These are phyloP conservation scores for Tyto alba DNA, from an alignment of 2,113 vertebrate species.

Conservation along the genomic window DNA sequence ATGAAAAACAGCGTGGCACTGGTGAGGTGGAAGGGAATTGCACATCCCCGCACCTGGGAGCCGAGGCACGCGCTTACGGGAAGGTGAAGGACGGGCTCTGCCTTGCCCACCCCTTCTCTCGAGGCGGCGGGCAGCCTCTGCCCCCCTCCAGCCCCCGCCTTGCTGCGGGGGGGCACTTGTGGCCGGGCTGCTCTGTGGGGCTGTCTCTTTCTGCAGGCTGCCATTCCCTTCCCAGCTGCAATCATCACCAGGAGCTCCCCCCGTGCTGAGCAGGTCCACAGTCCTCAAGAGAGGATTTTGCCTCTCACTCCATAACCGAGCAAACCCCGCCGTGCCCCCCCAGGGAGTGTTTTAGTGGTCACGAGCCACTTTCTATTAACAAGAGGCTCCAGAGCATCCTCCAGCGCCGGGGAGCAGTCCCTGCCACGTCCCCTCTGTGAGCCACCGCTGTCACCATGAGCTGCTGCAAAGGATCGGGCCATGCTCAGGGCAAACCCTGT, in stretches of 20 bases:
- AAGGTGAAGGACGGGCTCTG: background rate
- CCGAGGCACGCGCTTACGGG: background rate
- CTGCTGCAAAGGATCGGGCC: background rate
- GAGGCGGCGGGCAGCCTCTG: background rate
- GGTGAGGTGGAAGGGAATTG: background rate
- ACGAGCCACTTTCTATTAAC: rapidly evolving
- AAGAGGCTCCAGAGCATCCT: background rate
- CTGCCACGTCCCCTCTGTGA: rapidly evolving
- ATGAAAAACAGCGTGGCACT: background rate
- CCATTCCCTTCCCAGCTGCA: background rate
- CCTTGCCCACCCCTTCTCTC: background rate
- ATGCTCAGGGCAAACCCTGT: background rate
- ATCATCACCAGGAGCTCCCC: background rate
- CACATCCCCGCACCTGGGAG: background rate
- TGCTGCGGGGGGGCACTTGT: background rate
- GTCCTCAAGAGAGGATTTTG: background rate
- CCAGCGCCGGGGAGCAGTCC: background rate
- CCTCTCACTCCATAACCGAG: rapidly evolving
- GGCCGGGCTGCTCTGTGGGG: background rate
- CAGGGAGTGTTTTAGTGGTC: background rate
- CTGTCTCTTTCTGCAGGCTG: too few species aligned
- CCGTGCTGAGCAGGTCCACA: rapidly evolving
- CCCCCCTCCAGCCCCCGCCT: background rate
- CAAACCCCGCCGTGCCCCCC: background rate
- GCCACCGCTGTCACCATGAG: background rate